Evolutionary conservation across 2,113 vertebrate genomes (phyloP).

Genomic region (Nyctibius bracteatus): DNA sequence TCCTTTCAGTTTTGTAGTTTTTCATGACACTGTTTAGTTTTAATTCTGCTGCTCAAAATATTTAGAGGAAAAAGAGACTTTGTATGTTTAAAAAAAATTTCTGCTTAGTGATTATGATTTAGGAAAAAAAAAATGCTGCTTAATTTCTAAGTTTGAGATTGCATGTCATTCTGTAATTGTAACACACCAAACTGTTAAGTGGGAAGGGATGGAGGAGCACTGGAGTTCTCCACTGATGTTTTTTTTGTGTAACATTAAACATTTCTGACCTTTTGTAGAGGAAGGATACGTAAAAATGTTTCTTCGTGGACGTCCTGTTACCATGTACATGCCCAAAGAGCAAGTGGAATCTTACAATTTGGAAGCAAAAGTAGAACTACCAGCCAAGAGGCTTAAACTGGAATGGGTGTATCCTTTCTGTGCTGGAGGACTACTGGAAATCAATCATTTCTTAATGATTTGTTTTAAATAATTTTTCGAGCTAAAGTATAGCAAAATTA

Average conservation of each 20-base stretch:
- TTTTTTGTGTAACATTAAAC: slow-evolving; percentile 18
- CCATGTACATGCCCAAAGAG: slow-evolving; percentile 98
- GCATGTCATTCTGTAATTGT: slow-evolving; percentile 14
- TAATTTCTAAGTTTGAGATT: not conserved
- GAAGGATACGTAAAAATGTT: slow-evolving; percentile 99
- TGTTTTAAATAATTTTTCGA: not conserved
- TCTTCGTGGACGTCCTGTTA: slow-evolving; percentile 94
- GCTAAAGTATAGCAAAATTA: not conserved
- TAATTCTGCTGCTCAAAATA: not conserved
- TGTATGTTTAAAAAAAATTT: not conserved
- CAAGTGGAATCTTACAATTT: slow-evolving; percentile 91
- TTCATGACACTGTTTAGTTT: not conserved
- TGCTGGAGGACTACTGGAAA: not conserved
- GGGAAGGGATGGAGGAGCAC: slow-evolving; percentile 15
- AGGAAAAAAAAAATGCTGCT: not conserved
- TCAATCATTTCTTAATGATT: not conserved
- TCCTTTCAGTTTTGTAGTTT: not conserved
- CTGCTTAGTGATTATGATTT: not conserved
- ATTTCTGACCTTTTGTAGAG: slow-evolving; percentile 81
- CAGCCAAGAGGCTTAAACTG: slow-evolving; percentile 90
- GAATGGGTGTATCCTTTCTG: slow-evolving; percentile 99
- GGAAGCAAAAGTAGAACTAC: slow-evolving; percentile 90
- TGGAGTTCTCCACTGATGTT: not conserved
- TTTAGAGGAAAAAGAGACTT: not conserved
- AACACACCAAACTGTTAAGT: not conserved